These are phyloP conservation scores for Eulemur rubriventer DNA, from an alignment of 2,797 vertebrate species.

Conservation along the genomic window DNA sequence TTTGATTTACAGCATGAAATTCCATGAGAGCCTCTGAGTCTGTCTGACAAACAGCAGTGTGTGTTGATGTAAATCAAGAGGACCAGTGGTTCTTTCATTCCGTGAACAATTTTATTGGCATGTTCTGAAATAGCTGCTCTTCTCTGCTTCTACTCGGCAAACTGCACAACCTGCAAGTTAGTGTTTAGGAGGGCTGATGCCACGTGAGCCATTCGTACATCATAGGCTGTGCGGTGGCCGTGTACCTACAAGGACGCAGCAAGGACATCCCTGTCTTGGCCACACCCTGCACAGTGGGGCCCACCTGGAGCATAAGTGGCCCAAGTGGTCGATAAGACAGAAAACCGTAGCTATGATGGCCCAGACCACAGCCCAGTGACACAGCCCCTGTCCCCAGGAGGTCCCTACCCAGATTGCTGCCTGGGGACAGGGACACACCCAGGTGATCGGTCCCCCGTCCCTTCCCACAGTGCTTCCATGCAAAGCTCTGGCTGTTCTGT, in stretches of 20 bases:
- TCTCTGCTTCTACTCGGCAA: neutral
- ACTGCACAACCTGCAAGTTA: neutral
- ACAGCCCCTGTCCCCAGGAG: accelerated
- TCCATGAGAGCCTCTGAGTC: neutral
- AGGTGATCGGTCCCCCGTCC: accelerated
- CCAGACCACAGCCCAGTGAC: neutral
- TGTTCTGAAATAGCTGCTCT: conserved; percentile 3
- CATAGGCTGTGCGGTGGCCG: neutral
- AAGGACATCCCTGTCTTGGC: neutral
- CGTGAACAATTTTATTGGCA: conserved; percentile 22
- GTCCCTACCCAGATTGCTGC: no score
- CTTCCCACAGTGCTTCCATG: accelerated
- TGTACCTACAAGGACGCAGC: neutral
- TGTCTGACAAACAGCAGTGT: neutral
- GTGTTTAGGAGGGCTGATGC: neutral
- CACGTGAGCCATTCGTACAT: neutral
- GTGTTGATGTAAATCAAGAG: neutral
- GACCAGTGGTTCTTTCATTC: neutral
- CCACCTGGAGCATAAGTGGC: neutral
- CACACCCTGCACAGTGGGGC: neutral
- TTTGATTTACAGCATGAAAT: conserved; percentile 48
- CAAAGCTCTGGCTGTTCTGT: accelerated
- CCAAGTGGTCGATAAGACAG: neutral
- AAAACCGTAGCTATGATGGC: neutral
- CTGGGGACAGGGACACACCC: accelerated